A percentile compares a stretch with the other conserved stretches of the same genome.
Evolutionary conservation across 1,140 invertebrate species (phyloP).

Genomic region (Prorops nasuta): DNA sequence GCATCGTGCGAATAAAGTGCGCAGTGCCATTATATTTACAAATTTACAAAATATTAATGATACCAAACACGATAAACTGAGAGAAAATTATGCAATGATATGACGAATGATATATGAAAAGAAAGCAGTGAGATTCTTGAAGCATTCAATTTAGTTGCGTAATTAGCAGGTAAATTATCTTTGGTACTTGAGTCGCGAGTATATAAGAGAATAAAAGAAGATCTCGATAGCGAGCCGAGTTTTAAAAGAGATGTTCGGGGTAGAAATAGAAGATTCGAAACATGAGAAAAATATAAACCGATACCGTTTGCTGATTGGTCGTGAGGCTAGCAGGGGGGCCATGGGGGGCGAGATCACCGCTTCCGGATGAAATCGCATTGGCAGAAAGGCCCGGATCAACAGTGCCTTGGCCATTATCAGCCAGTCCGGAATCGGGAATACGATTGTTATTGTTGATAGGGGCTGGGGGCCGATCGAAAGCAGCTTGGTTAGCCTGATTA

Average conservation of each 20-base stretch:
- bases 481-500: slow-evolving; percentile 44
- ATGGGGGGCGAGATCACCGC: slow-evolving; percentile 27
- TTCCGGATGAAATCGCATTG: slow-evolving; percentile 45
- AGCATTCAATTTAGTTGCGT: no score
- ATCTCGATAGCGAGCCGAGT: no score
- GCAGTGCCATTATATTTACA: slow-evolving; percentile 21
- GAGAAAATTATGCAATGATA: no score
- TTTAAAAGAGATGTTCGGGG: no score
- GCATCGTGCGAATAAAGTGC: no score
- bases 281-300: slow-evolving; percentile 12
- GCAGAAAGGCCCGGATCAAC: slow-evolving; percentile 47
- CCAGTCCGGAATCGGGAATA: slow-evolving; percentile 33
- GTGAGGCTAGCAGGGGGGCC: slow-evolving; percentile 41
- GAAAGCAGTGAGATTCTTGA: no score
- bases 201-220: no score
- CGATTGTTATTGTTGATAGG: slow-evolving; percentile 41
- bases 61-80: no score
- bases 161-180: no score
- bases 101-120: no score
- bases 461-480: slow-evolving; percentile 39
- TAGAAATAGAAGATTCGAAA: slow-evolving; percentile 9
- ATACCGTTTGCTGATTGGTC: slow-evolving; percentile 48
- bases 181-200: no score
- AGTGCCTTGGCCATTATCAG: slow-evolving; percentile 29
- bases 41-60: no score